phyloP scores from a whole-genome alignment of 2,888 invertebrate genomes.

The Subacronicta megacephala region DNA sequence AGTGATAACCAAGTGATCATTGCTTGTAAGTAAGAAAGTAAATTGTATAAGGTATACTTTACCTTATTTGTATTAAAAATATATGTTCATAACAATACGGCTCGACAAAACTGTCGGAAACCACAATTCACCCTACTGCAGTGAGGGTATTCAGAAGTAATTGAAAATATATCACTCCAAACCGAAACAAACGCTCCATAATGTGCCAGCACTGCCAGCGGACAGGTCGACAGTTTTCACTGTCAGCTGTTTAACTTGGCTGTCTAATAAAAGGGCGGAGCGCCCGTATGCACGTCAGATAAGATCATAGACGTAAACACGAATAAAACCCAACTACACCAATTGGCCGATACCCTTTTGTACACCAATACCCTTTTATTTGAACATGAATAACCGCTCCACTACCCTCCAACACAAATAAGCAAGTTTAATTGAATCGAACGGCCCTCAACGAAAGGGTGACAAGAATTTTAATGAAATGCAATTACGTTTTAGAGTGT shows the following conservation, averaged over 20 bases:
- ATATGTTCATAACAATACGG: conserved; percentile 18
- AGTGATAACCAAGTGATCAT: not conserved
- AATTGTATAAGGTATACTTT: not conserved
- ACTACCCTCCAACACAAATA: conserved; percentile 74
- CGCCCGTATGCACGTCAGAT: conserved; percentile 83
- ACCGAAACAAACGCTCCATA: conserved; percentile 25
- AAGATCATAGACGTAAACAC: conserved; percentile 85
- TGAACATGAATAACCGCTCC: conserved; percentile 47
- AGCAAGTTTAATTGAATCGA: conserved; percentile 84
- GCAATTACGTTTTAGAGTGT: conserved; percentile 64
- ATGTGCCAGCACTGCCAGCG: conserved; percentile 22
- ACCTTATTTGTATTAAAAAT: not conserved
- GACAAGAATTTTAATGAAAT: conserved; percentile 78
- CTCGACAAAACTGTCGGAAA: conserved; percentile 27
- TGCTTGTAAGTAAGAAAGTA: not conserved
- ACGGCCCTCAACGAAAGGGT: conserved; percentile 71
- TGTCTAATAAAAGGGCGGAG: conserved; percentile 82
- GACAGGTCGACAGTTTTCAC: conserved; percentile 61
- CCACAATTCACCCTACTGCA: conserved; percentile 25
- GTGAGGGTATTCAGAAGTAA: conserved; percentile 13
- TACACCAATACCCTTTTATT: conserved; percentile 63
- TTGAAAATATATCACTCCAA: conserved; percentile 38
- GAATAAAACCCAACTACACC: conserved; percentile 72
- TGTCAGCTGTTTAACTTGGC: conserved; percentile 67
- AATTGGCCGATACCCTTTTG: conserved; percentile 84